Evolutionary conservation across 1,140 invertebrate genomes (phyloP).

Genomic region (Stegodyphus dumicola): DNA sequence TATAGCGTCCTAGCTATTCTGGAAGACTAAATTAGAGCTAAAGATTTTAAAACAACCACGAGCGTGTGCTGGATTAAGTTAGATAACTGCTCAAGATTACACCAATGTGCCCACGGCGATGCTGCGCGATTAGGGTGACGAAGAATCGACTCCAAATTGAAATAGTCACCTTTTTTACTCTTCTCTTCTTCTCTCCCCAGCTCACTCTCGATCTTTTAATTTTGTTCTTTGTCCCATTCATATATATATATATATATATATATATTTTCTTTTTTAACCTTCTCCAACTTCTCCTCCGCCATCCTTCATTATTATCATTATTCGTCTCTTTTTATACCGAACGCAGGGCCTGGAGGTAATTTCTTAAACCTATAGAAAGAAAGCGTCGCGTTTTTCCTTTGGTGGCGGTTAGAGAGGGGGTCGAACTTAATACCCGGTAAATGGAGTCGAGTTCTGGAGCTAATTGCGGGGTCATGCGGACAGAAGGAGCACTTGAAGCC

Average conservation of each 20-base stretch:
- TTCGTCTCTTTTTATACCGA: conserved; percentile 20
- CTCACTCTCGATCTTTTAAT: too few species aligned
- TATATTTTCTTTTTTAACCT: neutral
- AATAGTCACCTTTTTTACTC: conserved; percentile 44
- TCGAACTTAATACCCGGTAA: conserved; percentile 45
- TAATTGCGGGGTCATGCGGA: conserved; percentile 52
- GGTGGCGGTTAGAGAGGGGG: conserved; percentile 15
- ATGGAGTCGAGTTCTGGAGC: conserved; percentile 33
- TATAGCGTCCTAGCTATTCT: conserved; percentile 24
- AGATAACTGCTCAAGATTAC: conserved; percentile 19
- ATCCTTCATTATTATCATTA: conserved; percentile 54
- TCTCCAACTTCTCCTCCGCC: neutral
- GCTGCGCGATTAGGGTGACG: conserved; percentile 24
- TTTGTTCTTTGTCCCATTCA: too few species aligned
- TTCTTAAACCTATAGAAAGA: conserved; percentile 49
- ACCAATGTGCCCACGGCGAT: neutral
- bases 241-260: neutral
- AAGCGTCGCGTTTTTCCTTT: neutral
- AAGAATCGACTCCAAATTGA: conserved; percentile 47
- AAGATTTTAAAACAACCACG: conserved; percentile 28
- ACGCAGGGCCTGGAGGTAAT: conserved; percentile 45
- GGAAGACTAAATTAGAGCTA: conserved; percentile 12
- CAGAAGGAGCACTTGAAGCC: conserved; percentile 35
- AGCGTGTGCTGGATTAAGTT: conserved; percentile 29
- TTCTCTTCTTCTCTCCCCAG: neutral